phyloP scores from a whole-genome alignment of 2,113 vertebrate genomes.

The Colistium nudipinnis region DNA sequence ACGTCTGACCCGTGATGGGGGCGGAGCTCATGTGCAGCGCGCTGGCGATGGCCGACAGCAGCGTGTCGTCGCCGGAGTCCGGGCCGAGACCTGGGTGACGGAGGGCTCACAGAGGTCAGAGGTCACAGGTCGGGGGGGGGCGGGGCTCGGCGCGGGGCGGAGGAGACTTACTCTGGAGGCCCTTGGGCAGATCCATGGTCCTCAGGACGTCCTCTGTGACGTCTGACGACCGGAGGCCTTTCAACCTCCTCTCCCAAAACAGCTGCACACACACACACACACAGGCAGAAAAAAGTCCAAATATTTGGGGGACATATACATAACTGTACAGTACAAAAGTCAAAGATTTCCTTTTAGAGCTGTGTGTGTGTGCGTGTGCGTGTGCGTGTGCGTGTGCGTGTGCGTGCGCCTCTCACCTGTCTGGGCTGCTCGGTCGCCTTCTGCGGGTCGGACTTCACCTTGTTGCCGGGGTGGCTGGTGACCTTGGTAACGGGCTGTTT shows the following conservation, averaged over 20 bases:
- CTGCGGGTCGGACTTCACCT: slow-evolving; percentile 88
- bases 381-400: not conserved
- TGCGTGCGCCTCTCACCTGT: slow-evolving; percentile 74
- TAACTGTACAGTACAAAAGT: no score
- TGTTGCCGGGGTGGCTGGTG: slow-evolving; percentile 89
- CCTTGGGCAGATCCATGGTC: slow-evolving; percentile 91
- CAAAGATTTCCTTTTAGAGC: no score
- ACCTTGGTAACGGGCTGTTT: slow-evolving; percentile 94
- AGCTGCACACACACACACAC: slow-evolving; percentile 76
- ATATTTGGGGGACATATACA: no score
- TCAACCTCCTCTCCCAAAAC: slow-evolving; percentile 93
- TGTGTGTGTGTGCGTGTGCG: slow-evolving; percentile 3
- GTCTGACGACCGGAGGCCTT: slow-evolving; percentile 89
- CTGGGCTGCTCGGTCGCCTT: slow-evolving; percentile 86
- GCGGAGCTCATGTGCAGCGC: slow-evolving; percentile 92
- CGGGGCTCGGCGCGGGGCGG: not conserved
- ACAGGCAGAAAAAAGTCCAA: not conserved
- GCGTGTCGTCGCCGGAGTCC: slow-evolving; percentile 85
- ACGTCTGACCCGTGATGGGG: slow-evolving; percentile 90
- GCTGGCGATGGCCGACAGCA: slow-evolving; percentile 91
- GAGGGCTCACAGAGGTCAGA: not conserved
- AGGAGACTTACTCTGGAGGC: slow-evolving; percentile 86
- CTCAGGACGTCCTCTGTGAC: slow-evolving; percentile 88
- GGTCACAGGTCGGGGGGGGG: not conserved
- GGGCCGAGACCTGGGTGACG: slow-evolving; percentile 89